Conservation (phyloP, 2,888 invertebrate genomes). For the Eulithis testata region DNA sequence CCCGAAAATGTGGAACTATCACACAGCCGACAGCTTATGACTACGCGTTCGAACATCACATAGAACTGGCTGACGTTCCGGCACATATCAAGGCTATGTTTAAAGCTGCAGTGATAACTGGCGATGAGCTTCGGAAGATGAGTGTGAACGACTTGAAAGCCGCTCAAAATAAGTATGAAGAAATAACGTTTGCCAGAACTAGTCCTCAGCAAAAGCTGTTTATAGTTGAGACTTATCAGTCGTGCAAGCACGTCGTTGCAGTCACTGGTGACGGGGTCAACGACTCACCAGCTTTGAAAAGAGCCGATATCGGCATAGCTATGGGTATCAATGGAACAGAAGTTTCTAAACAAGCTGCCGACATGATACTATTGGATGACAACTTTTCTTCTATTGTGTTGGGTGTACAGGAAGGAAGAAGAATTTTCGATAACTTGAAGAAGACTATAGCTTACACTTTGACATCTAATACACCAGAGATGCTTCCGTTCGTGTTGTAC, state of each 20-base stretch:
- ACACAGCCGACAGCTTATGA: conserved; percentile 88
- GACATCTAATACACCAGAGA: conserved; percentile 93
- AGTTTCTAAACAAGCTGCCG: conserved; percentile 94
- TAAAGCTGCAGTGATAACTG: conserved; percentile 71
- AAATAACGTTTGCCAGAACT: conserved; percentile 90
- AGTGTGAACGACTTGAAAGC: conserved; percentile 80
- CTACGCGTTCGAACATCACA: conserved; percentile 86
- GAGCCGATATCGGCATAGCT: conserved; percentile 92
- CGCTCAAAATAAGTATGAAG: conserved; percentile 84
- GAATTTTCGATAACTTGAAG: conserved; percentile 94
- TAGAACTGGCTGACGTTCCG: conserved; percentile 81
- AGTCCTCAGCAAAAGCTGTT: conserved; percentile 88
- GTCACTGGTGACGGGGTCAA: conserved; percentile 96
- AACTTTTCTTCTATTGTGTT: conserved; percentile 95
- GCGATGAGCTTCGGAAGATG: conserved; percentile 85
- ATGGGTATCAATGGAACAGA: conserved; percentile 92
- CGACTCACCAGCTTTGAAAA: conserved; percentile 94
- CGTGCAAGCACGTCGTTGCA: conserved; percentile 91
- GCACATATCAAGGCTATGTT: conserved; percentile 72
- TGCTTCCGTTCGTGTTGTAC: conserved; percentile 91
- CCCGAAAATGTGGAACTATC: conserved; percentile 87
- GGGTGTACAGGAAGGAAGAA: conserved; percentile 91
- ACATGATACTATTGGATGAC: conserved; percentile 95
- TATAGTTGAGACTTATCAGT: conserved; percentile 92
- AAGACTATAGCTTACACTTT: conserved; percentile 94